phyloP scores from a whole-genome alignment of 2,113 vertebrate species.

The Addax nasomaculatus region DNA sequence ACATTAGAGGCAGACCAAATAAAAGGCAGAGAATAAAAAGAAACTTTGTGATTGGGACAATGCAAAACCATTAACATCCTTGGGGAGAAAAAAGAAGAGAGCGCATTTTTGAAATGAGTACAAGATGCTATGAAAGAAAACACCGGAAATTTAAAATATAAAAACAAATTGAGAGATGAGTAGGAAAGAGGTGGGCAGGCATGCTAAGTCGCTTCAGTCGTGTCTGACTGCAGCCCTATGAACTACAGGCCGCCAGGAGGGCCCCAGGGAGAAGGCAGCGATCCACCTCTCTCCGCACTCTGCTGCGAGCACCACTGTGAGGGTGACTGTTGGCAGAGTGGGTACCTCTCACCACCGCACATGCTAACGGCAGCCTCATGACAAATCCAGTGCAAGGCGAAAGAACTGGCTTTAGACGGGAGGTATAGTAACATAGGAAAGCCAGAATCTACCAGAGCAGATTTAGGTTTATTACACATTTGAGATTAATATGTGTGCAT shows the following conservation, averaged over 20 bases:
- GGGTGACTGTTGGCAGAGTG: not conserved
- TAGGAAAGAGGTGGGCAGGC: not conserved
- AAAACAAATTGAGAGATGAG: not conserved
- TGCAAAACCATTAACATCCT: not conserved
- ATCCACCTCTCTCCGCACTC: not conserved
- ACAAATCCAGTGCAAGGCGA: not conserved
- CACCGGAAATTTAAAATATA: not conserved
- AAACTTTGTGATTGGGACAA: not conserved
- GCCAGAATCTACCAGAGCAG: not conserved
- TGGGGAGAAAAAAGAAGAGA: not conserved
- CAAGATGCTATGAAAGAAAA: not conserved
- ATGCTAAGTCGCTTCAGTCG: rapidly evolving
- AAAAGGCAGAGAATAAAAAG: not conserved
- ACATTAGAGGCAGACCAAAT: not conserved
- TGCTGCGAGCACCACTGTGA: rapidly evolving
- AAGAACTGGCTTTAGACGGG: not conserved
- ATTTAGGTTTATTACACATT: not conserved
- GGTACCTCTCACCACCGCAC: not conserved
- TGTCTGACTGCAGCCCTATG: not conserved
- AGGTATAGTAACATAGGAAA: not conserved
- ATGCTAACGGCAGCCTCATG: not conserved
- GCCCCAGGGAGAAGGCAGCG: not conserved
- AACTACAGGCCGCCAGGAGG: rapidly evolving
- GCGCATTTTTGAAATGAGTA: not conserved
- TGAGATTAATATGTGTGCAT: not conserved